phyloP scores from a whole-genome alignment of 2,888 invertebrate species.

The Hesperia comma region DNA sequence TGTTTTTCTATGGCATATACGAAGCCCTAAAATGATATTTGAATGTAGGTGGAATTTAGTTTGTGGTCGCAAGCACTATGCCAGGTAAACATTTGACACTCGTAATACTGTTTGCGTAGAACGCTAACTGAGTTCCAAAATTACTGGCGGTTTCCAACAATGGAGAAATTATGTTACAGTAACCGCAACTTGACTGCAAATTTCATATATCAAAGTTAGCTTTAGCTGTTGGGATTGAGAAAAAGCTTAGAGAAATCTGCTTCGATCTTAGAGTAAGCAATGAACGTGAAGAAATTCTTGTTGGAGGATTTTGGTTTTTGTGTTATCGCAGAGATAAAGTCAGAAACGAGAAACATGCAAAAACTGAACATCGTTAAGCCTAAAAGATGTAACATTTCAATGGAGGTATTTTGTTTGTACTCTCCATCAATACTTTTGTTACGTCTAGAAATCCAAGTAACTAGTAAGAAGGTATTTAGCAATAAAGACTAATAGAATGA shows the following conservation, averaged over 20 bases:
- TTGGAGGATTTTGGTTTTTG: too few relatives aligned
- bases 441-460: constrained; percentile 1
- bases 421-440: background rate
- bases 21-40: background rate
- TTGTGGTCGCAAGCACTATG: background rate
- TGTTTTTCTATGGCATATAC: background rate
- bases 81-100: background rate
- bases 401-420: background rate
- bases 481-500: constrained; percentile 12
- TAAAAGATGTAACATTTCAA: too few relatives aligned
- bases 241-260: too few relatives aligned
- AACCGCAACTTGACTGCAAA: background rate
- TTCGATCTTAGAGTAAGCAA: too few relatives aligned
- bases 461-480: background rate
- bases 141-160: background rate
- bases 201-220: background rate
- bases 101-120: background rate
- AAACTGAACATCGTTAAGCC: too few relatives aligned
- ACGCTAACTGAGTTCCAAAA: background rate
- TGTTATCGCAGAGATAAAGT: too few relatives aligned
- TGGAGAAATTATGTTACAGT: background rate
- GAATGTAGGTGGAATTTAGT: background rate
- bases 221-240: background rate
- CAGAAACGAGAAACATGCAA: too few relatives aligned
- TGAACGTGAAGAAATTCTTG: too few relatives aligned